These are phyloP conservation scores for Oedothorax gibbosus DNA, from an alignment of 1,140 invertebrate genomes.

Conservation along the genomic window DNA sequence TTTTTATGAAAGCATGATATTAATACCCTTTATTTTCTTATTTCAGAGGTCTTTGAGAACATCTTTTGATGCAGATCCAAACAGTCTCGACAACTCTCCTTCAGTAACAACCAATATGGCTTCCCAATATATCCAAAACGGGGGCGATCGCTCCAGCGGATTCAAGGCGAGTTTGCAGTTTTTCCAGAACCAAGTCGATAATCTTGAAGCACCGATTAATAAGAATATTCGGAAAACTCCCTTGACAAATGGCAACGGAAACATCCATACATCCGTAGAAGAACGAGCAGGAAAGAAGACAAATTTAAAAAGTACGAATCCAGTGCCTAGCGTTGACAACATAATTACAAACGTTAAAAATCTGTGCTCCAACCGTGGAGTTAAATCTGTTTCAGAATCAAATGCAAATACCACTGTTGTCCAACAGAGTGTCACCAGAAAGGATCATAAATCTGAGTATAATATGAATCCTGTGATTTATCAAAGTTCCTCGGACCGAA, in stretches of 20 bases:
- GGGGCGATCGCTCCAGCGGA: slow-evolving; percentile 11
- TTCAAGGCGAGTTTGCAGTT: slow-evolving; percentile 48
- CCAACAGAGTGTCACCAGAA: not conserved
- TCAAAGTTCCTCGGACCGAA: not conserved
- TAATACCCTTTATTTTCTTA: not conserved
- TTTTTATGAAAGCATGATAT: not conserved
- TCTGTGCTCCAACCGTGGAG: slow-evolving; percentile 13
- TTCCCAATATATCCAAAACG: slow-evolving; percentile 22
- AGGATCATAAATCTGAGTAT: slow-evolving; percentile 1
- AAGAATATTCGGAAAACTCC: not conserved
- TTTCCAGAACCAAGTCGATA: slow-evolving; percentile 49
- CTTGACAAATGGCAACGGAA: not conserved
- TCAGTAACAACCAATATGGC: slow-evolving; percentile 27
- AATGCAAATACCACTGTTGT: slow-evolving; percentile 14
- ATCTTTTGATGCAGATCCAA: slow-evolving; percentile 35
- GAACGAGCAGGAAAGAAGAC: not conserved
- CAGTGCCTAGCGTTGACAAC: slow-evolving; percentile 47
- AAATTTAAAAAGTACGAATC: not conserved
- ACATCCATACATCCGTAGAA: not conserved
- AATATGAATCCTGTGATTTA: slow-evolving; percentile 24
- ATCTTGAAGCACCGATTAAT: not conserved
- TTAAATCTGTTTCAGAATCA: not conserved
- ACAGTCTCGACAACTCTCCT: slow-evolving; percentile 7
- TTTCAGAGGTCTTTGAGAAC: slow-evolving; percentile 47
- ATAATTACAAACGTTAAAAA: slow-evolving; percentile 45